Evolutionary conservation across 1,140 invertebrate genomes (phyloP), one percentile per base, ranked within the genome.

Genomic region (Anastatus disparis): DNA sequence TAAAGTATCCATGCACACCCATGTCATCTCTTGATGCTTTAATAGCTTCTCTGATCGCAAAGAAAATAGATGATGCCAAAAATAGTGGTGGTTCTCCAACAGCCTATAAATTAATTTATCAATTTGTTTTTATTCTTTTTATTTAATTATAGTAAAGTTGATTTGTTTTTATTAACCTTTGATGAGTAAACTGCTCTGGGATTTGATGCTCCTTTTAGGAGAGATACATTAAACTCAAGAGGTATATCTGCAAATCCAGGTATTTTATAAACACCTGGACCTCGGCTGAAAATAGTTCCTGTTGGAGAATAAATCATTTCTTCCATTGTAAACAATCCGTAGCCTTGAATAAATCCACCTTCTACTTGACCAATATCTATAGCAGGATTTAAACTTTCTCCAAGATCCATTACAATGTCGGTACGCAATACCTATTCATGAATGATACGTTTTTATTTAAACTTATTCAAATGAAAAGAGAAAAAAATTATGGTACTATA

Each of bases 301-400:
- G 89, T 90, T 0, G 94, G 93, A 1, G 94, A 93, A 76, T 93
- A 93, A 55, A 94, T 90, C 9, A 95, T 86, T 81, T 97, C 94
- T 85, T 98, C 96, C 72, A 98, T 85, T 1, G 94, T 94, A 77
- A 94, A 97, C 44, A 98, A 81, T 2, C 96, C 96, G 77, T 96
- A 95, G 1, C 96, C 96, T 89, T 97, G 96, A 74, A 95, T 89
- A 77, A 97, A 97, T 0, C 88, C 96, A 22, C 96, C 96, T 87
- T 98, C 96, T 24, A 98, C 92, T 86, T 98, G 96, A 0, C 96
- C 96, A 78, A 98, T 94, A 77, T 98, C 96, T 73, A 98, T 96
- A 1, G 95, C 95, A 31, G 96, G 96, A 86, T 98, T 98, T 31
- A 98, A 83, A 85, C 95, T 97, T 71, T 94, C 91, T 26, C 93